phyloP scores from a whole-genome alignment of 2,797 vertebrate genomes.

The Platyrinchus mystaceus region DNA sequence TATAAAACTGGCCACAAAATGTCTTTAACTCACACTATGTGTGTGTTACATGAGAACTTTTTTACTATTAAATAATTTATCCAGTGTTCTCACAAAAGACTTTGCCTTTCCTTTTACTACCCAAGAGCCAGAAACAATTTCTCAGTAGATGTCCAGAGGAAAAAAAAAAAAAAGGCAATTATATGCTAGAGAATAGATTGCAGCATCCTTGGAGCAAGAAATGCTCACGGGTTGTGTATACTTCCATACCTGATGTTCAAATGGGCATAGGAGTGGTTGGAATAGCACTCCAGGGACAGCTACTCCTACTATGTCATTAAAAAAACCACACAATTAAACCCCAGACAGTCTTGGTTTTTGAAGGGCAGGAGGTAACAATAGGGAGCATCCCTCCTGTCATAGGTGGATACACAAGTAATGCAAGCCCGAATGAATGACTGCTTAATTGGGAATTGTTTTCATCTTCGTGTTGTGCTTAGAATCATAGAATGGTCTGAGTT shows the following conservation, averaged over 20 bases:
- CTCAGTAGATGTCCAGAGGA: background rate
- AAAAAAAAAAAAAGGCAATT: background rate
- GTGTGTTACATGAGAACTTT: background rate
- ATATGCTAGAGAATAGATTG: background rate
- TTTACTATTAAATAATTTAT: background rate
- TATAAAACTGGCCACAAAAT: background rate
- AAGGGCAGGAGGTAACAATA: background rate
- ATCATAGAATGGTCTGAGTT: background rate
- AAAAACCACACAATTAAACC: background rate
- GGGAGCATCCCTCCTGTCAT: background rate
- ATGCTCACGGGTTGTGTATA: background rate
- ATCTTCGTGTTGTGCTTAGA: background rate
- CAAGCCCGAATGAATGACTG: background rate
- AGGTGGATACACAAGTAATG: background rate
- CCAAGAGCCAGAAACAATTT: background rate
- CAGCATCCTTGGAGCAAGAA: background rate
- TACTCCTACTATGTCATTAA: background rate
- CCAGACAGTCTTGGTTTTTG: background rate
- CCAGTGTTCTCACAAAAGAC: background rate
- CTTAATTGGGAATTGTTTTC: background rate
- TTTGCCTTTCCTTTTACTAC: background rate
- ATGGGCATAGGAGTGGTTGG: background rate
- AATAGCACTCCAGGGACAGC: background rate
- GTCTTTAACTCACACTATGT: background rate
- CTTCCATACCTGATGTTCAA: background rate